Percentiles rank a stretch among this genome's conserved stretches.
phyloP scores from a whole-genome alignment of 2,113 vertebrate species.

The Hemibagrus wyckioides region DNA sequence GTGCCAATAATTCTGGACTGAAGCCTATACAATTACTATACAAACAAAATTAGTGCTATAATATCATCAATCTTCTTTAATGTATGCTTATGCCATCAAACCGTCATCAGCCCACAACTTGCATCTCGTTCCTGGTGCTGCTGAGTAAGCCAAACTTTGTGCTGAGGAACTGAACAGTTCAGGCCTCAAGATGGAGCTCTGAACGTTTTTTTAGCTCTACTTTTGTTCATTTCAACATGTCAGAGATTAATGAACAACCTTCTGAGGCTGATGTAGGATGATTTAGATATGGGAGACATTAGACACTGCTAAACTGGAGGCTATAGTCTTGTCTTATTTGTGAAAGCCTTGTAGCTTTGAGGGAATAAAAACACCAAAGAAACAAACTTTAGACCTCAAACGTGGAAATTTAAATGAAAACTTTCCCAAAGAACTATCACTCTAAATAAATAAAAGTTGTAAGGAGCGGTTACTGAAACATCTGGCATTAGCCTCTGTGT shows the following conservation, averaged over 20 bases:
- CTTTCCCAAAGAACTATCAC: neutral
- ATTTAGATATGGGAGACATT: neutral
- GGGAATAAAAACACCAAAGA: neutral
- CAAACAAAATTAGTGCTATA: neutral
- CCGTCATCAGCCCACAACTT: neutral
- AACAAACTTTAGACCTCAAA: neutral
- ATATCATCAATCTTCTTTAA: neutral
- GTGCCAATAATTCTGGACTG: neutral
- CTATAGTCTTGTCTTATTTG: neutral
- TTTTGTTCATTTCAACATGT: neutral
- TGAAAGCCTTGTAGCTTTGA: neutral
- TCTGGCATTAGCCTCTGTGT: slow-evolving; percentile 17
- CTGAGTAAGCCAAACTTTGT: neutral
- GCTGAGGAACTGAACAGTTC: neutral
- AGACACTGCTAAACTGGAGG: neutral
- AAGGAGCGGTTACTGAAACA: slow-evolving; percentile 20
- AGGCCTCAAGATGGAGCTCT: slow-evolving; percentile 19
- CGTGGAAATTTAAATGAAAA: neutral
- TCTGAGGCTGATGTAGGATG: neutral
- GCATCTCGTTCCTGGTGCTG: neutral
- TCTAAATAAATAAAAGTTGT: slow-evolving; percentile 22
- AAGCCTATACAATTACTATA: neutral
- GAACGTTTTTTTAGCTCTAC: neutral
- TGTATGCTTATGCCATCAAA: neutral
- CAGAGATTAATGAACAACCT: neutral